phyloP scores from a whole-genome alignment of 2,797 vertebrate genomes.

The Rhinoraja longicauda region DNA sequence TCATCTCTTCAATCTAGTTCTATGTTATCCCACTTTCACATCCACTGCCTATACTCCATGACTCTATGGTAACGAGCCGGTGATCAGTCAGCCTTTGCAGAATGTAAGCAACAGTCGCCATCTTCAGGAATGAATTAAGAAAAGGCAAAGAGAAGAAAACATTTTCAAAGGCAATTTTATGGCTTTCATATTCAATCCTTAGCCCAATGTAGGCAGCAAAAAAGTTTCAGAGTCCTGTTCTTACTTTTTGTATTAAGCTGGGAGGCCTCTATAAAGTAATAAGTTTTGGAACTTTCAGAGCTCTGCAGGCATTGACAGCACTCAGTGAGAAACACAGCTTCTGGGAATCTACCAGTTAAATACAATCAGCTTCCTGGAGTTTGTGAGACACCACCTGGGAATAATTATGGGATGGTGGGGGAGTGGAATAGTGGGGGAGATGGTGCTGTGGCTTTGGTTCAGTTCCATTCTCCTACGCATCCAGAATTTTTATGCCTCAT shows the following conservation, averaged over 20 bases:
- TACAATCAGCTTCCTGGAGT: neutral
- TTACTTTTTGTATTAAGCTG: neutral
- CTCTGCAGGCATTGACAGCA: neutral
- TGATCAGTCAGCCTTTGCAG: neutral
- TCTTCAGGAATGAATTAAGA: neutral
- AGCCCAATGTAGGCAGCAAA: neutral
- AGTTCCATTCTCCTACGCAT: conserved; percentile 36
- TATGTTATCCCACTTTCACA: too few species aligned
- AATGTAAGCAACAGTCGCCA: neutral
- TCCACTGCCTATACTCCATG: too few species aligned
- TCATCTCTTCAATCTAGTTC: too few species aligned
- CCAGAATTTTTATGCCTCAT: conserved; percentile 42
- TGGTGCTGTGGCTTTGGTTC: conserved; percentile 19
- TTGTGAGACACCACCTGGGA: conserved; percentile 40
- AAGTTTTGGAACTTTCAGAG: neutral
- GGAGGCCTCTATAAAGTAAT: neutral
- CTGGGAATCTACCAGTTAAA: conserved; percentile 19
- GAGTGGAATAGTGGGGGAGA: neutral
- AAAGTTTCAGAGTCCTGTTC: neutral
- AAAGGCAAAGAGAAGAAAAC: too few species aligned
- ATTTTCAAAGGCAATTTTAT: too few species aligned
- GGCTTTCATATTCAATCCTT: neutral
- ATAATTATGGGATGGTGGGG: conserved; percentile 39
- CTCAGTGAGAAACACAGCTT: neutral
- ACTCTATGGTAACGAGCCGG: neutral